These are phyloP conservation scores for Halocynthia aurantium DNA, from an alignment of 23 tunicate species.

Conservation along the genomic window DNA sequence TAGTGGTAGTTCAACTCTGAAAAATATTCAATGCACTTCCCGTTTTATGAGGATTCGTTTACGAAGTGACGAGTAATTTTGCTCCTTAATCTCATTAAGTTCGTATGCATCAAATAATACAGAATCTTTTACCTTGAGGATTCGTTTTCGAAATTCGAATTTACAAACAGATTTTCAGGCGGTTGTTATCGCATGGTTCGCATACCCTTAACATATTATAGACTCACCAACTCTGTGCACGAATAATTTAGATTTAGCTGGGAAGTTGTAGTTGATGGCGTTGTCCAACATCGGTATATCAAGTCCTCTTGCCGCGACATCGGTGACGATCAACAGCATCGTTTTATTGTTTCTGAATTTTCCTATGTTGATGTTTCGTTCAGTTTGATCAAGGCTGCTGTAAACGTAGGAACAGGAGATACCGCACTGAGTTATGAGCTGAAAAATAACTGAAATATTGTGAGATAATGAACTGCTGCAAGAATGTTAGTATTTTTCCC, in stretches of 20 bases:
- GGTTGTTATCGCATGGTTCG: too few species aligned
- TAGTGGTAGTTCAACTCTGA: neutral
- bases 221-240: slow-evolving; percentile 94
- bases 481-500: too few species aligned
- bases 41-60: too few species aligned
- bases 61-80: too few species aligned
- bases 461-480: too few species aligned
- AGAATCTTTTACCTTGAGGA: too few species aligned
- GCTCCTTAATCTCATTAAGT: too few species aligned
- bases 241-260: slow-evolving; percentile 86
- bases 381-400: slow-evolving; percentile 90
- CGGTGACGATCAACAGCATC: slow-evolving; percentile 73
- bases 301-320: slow-evolving; percentile 94
- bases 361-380: slow-evolving; percentile 73
- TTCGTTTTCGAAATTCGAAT: too few species aligned
- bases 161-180: too few species aligned
- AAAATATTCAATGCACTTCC: too few species aligned
- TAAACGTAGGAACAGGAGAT: slow-evolving; percentile 71
- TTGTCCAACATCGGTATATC: slow-evolving; percentile 98
- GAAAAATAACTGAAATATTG: neutral
- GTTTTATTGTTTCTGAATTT: slow-evolving; percentile 63
- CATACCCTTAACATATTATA: too few species aligned
- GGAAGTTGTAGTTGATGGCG: slow-evolving; percentile 84
- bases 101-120: too few species aligned
- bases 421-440: slow-evolving; percentile 40